Evolutionary conservation across 37 sponge, comb jelly and placozoan species (phyloP).

Genomic region (Halisarca cf. caerulea): DNA sequence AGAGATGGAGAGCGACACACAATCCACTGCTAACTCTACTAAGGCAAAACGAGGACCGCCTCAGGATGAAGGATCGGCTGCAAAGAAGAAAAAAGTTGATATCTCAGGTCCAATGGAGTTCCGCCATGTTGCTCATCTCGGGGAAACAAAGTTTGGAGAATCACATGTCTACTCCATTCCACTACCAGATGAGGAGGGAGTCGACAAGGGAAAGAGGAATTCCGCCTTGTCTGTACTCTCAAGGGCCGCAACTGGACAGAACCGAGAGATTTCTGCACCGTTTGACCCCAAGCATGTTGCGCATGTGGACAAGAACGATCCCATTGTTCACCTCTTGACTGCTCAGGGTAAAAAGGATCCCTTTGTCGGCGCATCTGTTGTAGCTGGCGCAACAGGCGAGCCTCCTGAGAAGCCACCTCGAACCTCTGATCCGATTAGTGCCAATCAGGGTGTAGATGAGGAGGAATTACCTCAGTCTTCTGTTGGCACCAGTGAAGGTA

Average conservation of each 20-base stretch:
- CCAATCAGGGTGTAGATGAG: neutral
- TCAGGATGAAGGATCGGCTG: neutral
- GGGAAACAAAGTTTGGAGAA: neutral
- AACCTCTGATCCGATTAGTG: neutral
- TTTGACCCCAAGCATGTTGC: neutral
- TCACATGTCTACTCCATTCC: neutral
- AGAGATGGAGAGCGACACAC: no score
- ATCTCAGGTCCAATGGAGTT: slow-evolving; percentile 3
- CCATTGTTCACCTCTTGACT: neutral
- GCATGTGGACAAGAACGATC: neutral
- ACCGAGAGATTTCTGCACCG: neutral
- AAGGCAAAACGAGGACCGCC: neutral
- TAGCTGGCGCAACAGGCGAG: neutral
- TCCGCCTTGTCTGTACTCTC: neutral
- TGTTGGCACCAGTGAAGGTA: neutral
- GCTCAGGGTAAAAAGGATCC: neutral
- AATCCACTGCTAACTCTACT: neutral
- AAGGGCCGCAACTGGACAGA: neutral
- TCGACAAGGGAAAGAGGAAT: neutral
- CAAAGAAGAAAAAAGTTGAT: slow-evolving; percentile 3
- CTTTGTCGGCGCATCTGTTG: neutral
- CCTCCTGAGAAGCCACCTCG: neutral
- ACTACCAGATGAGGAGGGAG: neutral
- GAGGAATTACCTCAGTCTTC: neutral
- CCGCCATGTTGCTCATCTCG: neutral